phyloP scores from a whole-genome alignment of 2,113 vertebrate genomes.

The Paracanthobrama guichenoti region DNA sequence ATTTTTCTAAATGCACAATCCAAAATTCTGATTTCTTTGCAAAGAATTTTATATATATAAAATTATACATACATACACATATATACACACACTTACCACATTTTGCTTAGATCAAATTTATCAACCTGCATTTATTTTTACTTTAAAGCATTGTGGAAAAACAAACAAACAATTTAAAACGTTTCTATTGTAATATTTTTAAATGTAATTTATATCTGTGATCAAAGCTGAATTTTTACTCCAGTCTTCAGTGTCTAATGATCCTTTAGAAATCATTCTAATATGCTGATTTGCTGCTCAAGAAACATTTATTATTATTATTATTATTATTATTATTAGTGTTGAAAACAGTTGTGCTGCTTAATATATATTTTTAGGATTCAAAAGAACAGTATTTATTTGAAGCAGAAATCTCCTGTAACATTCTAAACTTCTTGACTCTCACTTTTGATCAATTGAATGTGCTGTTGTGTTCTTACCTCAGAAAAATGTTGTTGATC shows the following conservation, averaged over 20 bases:
- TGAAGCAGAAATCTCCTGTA: background rate
- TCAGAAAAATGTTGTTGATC: constrained; percentile 98
- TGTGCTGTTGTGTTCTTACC: constrained; percentile 67
- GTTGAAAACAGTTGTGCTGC: background rate
- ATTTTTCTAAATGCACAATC: background rate
- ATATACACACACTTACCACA: too few relatives aligned
- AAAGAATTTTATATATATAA: too few relatives aligned
- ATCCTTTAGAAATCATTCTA: background rate
- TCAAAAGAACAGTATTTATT: background rate
- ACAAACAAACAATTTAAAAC: background rate
- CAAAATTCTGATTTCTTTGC: background rate
- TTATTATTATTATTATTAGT: too few relatives aligned
- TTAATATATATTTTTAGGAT: background rate
- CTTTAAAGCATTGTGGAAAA: too few relatives aligned
- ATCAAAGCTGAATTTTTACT: too few relatives aligned
- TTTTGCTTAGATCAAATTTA: too few relatives aligned
- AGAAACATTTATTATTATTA: too few relatives aligned
- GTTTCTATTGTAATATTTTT: too few relatives aligned
- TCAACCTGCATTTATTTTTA: too few relatives aligned
- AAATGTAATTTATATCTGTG: too few relatives aligned
- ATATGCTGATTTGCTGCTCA: background rate
- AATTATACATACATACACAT: too few relatives aligned
- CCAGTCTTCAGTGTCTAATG: background rate
- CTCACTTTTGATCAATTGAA: background rate
- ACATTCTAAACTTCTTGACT: background rate